These are phyloP conservation scores for Pogonophryne albipinna DNA, from an alignment of 2,797 vertebrate genomes.

Conservation along the genomic window DNA sequence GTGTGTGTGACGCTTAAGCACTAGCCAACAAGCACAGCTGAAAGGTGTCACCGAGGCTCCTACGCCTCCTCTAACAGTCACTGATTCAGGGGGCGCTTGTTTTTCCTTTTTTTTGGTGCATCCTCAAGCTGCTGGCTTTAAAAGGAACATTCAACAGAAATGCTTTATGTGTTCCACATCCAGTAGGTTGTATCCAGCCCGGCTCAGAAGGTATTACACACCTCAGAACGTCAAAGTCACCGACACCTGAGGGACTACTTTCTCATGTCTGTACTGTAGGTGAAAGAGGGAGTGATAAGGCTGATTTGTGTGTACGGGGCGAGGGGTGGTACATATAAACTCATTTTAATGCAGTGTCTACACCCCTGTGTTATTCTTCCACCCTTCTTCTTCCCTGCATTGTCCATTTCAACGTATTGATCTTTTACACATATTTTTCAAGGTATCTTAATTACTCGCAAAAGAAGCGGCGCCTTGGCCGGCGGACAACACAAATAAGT, in stretches of 20 bases:
- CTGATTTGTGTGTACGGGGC: conserved; percentile 14
- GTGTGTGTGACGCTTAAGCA: conserved; percentile 38
- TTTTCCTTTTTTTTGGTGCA: conserved; percentile 16
- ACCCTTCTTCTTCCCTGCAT: conserved; percentile 36
- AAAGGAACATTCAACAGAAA: conserved; percentile 55
- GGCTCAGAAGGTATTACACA: conserved; percentile 56
- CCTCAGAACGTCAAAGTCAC: conserved; percentile 39
- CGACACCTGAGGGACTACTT: conserved; percentile 48
- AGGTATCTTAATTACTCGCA: conserved; percentile 99
- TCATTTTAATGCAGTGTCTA: background rate
- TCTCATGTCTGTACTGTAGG: conserved; percentile 40
- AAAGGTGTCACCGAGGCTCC: conserved; percentile 79
- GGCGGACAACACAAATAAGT: conserved; percentile 99
- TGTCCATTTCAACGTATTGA: conserved; percentile 82
- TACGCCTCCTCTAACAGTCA: conserved; percentile 77
- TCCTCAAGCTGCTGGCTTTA: conserved; percentile 66
- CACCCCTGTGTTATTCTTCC: conserved; percentile 12
- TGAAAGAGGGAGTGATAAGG: conserved; percentile 26
- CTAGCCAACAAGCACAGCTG: conserved; percentile 84
- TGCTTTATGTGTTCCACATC: conserved; percentile 40
- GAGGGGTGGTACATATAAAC: conserved; percentile 14
- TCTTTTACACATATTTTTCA: conserved; percentile 91
- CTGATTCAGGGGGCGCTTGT: conserved; percentile 71
- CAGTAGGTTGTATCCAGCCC: conserved; percentile 44
- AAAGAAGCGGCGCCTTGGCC: conserved; percentile 90